Evolutionary conservation across 1,140 invertebrate genomes (phyloP).

Genomic region (Camponotus floridanus): DNA sequence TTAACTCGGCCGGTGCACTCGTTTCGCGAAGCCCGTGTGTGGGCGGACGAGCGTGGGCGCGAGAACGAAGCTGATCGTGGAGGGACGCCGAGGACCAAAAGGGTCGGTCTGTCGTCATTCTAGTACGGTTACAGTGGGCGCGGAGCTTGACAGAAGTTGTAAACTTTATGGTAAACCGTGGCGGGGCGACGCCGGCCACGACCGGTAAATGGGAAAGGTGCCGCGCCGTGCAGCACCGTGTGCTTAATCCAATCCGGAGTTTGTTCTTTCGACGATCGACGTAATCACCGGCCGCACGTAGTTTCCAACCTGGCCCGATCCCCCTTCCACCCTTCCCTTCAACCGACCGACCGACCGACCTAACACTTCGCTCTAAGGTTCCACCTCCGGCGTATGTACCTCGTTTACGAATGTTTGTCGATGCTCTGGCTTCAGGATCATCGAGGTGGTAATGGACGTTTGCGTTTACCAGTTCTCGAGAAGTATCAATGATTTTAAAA

Average conservation of each 20-base stretch:
- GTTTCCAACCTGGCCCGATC: conserved; percentile 75
- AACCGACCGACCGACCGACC: conserved; percentile 56
- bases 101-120: conserved; percentile 77
- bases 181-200: conserved; percentile 74
- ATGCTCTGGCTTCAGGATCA: conserved; percentile 58
- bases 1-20: conserved; percentile 60
- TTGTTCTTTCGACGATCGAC: conserved; percentile 83
- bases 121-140: conserved; percentile 74
- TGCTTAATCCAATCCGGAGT: conserved; percentile 84
- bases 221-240: conserved; percentile 69
- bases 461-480: background rate
- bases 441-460: conserved; percentile 58
- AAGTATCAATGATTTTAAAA: conserved; percentile 11
- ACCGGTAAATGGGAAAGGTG: conserved; percentile 79
- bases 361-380: conserved; percentile 75
- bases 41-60: conserved; percentile 37
- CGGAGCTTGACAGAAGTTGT: conserved; percentile 80
- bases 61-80: conserved; percentile 65
- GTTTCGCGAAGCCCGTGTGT: conserved; percentile 33
- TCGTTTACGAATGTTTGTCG: conserved; percentile 75
- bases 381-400: conserved; percentile 71
- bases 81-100: conserved; percentile 71
- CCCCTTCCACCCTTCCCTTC: conserved; percentile 5
- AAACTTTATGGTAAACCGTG: conserved; percentile 84
- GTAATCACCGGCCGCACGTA: conserved; percentile 81